phyloP scores from a whole-genome alignment of 2,888 invertebrate species.

The Melanchra persicariae region DNA sequence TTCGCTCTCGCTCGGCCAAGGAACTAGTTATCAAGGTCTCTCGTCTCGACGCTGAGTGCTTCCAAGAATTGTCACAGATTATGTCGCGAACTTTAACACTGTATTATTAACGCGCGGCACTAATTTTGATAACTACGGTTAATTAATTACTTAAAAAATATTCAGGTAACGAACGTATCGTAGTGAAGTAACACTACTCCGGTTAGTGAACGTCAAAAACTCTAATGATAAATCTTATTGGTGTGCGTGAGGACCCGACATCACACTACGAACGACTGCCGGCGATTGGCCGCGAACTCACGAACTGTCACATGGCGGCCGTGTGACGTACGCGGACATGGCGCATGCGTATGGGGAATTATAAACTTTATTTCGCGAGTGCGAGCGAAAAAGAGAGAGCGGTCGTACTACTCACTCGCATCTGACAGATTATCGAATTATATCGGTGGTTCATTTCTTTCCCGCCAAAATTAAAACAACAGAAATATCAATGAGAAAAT shows the following conservation, averaged over 20 bases:
- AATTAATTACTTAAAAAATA: constrained; percentile 39
- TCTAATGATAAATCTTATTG: constrained; percentile 71
- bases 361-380: constrained; percentile 77
- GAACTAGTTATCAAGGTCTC: constrained; percentile 91
- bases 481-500: neutral
- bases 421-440: constrained; percentile 30
- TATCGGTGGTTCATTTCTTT: constrained; percentile 32
- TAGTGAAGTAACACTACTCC: constrained; percentile 69
- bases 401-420: constrained; percentile 14
- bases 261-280: constrained; percentile 79
- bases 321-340: constrained; percentile 79
- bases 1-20: constrained; percentile 87
- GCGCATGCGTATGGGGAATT: constrained; percentile 83
- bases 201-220: constrained; percentile 78
- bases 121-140: constrained; percentile 52
- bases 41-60: constrained; percentile 87
- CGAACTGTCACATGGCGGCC: constrained; percentile 77
- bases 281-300: constrained; percentile 78
- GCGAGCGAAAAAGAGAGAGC: constrained; percentile 67
- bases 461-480: constrained; percentile 59
- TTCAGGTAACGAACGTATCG: constrained; percentile 63
- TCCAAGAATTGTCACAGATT: constrained; percentile 88
- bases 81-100: constrained; percentile 77
- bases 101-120: constrained; percentile 64
- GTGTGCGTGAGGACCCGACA: constrained; percentile 75